Evolutionary conservation across 53 echinoderm and acorn worm species (phyloP).

Genomic region (Paracentrotus lividus): DNA sequence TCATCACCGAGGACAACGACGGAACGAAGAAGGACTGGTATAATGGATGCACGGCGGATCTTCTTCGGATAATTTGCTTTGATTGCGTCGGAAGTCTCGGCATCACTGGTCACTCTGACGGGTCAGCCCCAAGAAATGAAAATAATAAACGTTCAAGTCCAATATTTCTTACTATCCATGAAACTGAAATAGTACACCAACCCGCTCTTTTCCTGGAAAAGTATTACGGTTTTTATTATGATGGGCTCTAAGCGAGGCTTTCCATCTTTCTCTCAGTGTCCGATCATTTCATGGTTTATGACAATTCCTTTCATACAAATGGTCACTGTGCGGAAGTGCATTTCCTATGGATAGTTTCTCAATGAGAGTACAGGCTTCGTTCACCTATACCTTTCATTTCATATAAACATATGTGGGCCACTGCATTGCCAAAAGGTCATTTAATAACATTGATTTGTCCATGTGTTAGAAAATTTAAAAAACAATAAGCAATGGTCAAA

Average conservation of each 20-base stretch:
- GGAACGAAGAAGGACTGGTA: not conserved
- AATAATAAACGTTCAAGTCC: not conserved
- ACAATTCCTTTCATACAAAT: conserved; percentile 27
- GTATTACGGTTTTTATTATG: conserved; percentile 9
- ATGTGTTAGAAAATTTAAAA: too few species aligned
- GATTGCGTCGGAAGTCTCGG: conserved; percentile 2
- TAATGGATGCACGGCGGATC: conserved; percentile 40
- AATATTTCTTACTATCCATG: not conserved
- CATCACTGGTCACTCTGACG: conserved; percentile 13
- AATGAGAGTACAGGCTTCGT: not conserved
- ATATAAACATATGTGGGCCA: not conserved
- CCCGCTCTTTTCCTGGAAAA: conserved; percentile 15
- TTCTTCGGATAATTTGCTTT: conserved; percentile 48
- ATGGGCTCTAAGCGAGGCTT: conserved; percentile 8
- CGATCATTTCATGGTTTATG: conserved; percentile 39
- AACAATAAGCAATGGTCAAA: too few species aligned
- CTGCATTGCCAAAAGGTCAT: not conserved
- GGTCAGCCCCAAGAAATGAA: conserved; percentile 44
- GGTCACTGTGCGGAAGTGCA: conserved; percentile 32
- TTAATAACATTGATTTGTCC: too few species aligned
- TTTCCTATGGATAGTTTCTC: conserved; percentile 29
- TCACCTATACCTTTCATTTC: not conserved
- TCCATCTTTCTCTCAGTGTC: not conserved
- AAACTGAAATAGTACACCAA: conserved; percentile 26
- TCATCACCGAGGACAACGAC: not conserved